Base-by-base conservation (phyloP, 92 coral and sea anemone species). In the Heliopora coerulea region DNA sequence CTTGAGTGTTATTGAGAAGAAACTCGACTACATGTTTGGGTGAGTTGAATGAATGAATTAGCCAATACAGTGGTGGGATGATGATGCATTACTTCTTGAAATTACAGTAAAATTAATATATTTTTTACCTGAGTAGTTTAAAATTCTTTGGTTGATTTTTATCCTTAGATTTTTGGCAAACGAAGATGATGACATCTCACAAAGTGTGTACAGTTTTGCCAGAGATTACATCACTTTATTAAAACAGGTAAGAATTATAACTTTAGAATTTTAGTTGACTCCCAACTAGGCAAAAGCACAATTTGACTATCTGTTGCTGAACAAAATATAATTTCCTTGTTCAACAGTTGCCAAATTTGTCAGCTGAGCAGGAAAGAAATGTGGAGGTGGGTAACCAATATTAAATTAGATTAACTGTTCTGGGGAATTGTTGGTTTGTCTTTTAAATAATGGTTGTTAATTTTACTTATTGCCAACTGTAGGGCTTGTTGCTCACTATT, bases 151-250 rank as follows among this genome's bases (percentile, higher is more conserved):
- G 23, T 56, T 60, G 54, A 56, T 4, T 12, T 27, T 25, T 74
- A 21, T 32, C 3, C 5, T 19, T 31, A 93, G 98, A 73, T 93
- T 93, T 75, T 88, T 93, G 68, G 96, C 86, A 17, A 86, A 91
- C 82, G 98, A 93, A 10, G 98, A 93, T 73, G 98, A 93, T 81
- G 98, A 93, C 46, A 88, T 93, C 48, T 93, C 98, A 1, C 96
- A 89, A 60, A 90, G 89, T 49, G 96, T 90, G 8, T 83, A 83
- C 78, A 90, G 91, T 15, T 93, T 87, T 93, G 98, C 89, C 19
- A 87, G 88, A 49, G 72, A 96, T 3, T 93, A 93, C 73, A 68
- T 93, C 26, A 75, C 85, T 28, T 74, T 93, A 15, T 80, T 93
- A 12, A 93, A 93, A 65, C 98, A 90, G 95, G 97, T 91, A 23